These are phyloP conservation scores for Drosophila seclusa DNA, from an alignment of 2,888 invertebrate genomes.

Conservation along the genomic window DNA sequence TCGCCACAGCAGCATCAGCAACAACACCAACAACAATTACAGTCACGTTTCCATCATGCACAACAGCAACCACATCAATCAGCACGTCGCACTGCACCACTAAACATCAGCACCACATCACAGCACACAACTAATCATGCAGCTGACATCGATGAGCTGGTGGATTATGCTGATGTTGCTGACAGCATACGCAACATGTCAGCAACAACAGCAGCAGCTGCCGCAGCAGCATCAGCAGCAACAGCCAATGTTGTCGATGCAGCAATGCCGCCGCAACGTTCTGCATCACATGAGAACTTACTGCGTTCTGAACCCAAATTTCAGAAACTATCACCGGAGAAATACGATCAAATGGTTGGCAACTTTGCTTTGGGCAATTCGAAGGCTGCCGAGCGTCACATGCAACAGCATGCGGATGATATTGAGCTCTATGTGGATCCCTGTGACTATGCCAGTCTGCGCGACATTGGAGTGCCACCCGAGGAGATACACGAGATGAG, in stretches of 20 bases:
- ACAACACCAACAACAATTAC: conserved; percentile 51
- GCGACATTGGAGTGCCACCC: conserved; percentile 86
- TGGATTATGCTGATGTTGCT: conserved; percentile 81
- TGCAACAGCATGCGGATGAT: conserved; percentile 81
- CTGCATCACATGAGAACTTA: conserved; percentile 81
- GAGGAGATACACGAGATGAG: conserved; percentile 87
- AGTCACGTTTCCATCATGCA: conserved; percentile 65
- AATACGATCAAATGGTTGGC: conserved; percentile 82
- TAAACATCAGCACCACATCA: conserved; percentile 52
- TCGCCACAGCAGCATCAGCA: conserved; percentile 46
- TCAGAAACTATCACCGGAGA: conserved; percentile 83
- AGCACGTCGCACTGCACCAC: conserved; percentile 73
- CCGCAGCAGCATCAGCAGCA: conserved; percentile 29
- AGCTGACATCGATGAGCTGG: conserved; percentile 75
- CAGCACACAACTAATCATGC: conserved; percentile 58
- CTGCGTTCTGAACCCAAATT: conserved; percentile 82
- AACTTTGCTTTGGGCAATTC: conserved; percentile 63
- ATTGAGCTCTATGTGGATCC: conserved; percentile 84
- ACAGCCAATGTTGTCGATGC: conserved; percentile 41
- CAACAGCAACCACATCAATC: conserved; percentile 56
- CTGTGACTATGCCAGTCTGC: conserved; percentile 81
- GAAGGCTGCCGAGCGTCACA: conserved; percentile 69
- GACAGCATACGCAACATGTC: conserved; percentile 80
- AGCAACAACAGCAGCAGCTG: conserved; percentile 38
- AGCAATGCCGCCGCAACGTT: conserved; percentile 57